phyloP scores from a whole-genome alignment of 2,797 vertebrate species.

The Sebastes ruberrimus region DNA sequence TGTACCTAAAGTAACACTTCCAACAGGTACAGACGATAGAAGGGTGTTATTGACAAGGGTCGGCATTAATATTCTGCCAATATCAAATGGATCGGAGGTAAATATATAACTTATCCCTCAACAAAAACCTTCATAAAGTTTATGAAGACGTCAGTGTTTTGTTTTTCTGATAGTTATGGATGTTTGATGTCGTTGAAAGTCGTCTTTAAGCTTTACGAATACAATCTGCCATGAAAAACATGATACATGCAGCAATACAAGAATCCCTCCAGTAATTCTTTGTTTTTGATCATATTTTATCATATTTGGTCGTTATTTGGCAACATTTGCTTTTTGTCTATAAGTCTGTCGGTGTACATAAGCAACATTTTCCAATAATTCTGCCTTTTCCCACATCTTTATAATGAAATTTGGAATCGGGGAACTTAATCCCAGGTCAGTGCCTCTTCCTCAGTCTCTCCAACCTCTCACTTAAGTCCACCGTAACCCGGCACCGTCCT shows the following conservation, averaged over 20 bases:
- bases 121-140: background rate
- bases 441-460: conserved; percentile 32
- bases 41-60: background rate
- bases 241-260: background rate
- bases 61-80: background rate
- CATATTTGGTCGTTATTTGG: background rate
- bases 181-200: background rate
- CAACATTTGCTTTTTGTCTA: background rate
- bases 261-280: background rate
- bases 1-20: background rate
- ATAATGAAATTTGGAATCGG: conserved; percentile 14
- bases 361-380: background rate
- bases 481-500: conserved; percentile 70
- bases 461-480: conserved; percentile 40
- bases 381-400: background rate
- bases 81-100: conserved; percentile 1
- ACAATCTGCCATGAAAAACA: background rate
- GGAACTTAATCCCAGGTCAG: conserved; percentile 48
- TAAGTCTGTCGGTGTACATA: background rate
- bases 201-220: background rate
- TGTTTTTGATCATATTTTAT: background rate
- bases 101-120: background rate
- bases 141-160: background rate
- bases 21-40: conserved; percentile 34
- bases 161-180: fast-evolving